These are phyloP conservation scores for Pterobdella sp. DNA, from an alignment of 2,888 invertebrate species.

Conservation along the genomic window DNA sequence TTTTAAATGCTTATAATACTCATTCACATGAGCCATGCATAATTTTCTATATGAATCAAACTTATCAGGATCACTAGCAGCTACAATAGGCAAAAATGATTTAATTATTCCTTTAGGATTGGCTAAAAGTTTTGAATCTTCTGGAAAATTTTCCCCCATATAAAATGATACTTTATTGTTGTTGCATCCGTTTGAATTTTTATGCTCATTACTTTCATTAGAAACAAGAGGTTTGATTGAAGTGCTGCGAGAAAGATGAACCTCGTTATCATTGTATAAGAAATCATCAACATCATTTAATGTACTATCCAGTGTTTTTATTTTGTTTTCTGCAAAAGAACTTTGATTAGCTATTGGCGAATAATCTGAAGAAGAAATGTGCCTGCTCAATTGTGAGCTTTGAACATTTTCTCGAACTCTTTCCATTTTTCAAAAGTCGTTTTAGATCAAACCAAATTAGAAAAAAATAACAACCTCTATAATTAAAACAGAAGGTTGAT, in stretches of 20 bases:
- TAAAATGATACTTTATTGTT: not conserved
- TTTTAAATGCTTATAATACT: slow-evolving; percentile 32
- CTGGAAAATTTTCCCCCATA: slow-evolving; percentile 25
- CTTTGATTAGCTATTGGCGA: not conserved
- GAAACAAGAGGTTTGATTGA: not conserved
- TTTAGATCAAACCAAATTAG: too few relatives aligned
- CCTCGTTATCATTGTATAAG: not conserved
- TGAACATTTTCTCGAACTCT: not conserved
- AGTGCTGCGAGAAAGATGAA: not conserved
- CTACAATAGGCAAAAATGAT: slow-evolving; percentile 29
- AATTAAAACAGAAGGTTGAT: too few relatives aligned
- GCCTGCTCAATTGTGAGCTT: not conserved
- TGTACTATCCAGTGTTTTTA: not conserved
- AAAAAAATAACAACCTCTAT: too few relatives aligned
- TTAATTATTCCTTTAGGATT: slow-evolving; percentile 32
- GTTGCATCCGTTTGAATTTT: not conserved
- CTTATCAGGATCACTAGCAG: slow-evolving; percentile 31
- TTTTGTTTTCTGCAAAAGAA: not conserved
- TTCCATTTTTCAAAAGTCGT: slow-evolving; percentile 5
- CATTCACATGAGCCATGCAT: slow-evolving; percentile 32
- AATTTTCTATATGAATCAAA: slow-evolving; percentile 34
- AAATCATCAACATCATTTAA: slow-evolving; percentile 9
- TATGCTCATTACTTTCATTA: not conserved
- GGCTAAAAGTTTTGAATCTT: slow-evolving; percentile 31
- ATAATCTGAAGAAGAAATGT: not conserved